Base-by-base conservation (phyloP, 2,113 vertebrate genomes). In the Columba livia region DNA sequence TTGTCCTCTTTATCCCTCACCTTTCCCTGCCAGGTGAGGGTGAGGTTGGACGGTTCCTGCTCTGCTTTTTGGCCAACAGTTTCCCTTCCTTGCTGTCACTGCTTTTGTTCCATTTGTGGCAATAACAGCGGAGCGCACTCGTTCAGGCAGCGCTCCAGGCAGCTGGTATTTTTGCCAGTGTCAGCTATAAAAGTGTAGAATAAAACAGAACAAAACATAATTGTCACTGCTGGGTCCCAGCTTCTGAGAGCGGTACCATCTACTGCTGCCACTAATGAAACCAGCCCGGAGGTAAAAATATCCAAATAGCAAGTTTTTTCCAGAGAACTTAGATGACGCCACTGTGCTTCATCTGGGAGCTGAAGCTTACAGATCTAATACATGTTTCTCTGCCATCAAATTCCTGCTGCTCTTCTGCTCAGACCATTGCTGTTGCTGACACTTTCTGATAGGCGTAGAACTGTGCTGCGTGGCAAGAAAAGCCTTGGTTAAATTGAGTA, bases 391-490 rank as follows among this genome's bases (percentile, higher is more conserved):
- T 90, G 73, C 28, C 80, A 65, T 11, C 38, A 5, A 21, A 53
- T 24, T 28, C 0, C 1, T 1, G 3, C 42, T 62, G 31, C 75
- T 65, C 19, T 79, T 36, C 53, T 48, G 54, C 94, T 77, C 38
- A 4, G 62, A 25, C 16, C 5, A 4, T 1, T 2, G 9, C 66
- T 34, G 6, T 5, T 58, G 72, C 88, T 15, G 8, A 15, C 51
- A 6, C 73, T 19, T 6, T n/a, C 77, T 20, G 48, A 58, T 10
- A 47, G 77, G 34, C 57, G 20, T 1, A 24, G 25, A 57, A 51
- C 24, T 24, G 24, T 1, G 1, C 1, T n/a, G 40, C 34, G 1
- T 38, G 44, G 47, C 13, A 21, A 15, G 15, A 17, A 38, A 62
- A 79, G 58, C 31, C 69, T 50, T 17, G 15, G 44, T 56, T 71